Percentiles rank a stretch among this genome's conserved stretches.
Conservation (phyloP, 92 coral and sea anemone genomes). For the Siderastrea siderea region DNA sequence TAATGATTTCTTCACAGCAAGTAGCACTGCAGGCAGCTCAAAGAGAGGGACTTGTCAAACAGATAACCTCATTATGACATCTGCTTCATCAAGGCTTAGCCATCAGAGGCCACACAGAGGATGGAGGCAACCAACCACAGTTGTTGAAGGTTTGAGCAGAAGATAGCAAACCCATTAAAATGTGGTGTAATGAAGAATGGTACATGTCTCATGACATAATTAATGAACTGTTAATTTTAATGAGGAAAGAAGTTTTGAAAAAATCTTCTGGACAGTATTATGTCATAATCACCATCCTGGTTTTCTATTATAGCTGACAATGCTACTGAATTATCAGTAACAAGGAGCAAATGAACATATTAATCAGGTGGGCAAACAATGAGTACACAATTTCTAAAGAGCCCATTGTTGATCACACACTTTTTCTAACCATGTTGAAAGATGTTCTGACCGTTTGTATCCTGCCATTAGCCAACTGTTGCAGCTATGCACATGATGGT, state of each 20-base stretch:
- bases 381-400: slow-evolving; percentile 36
- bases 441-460: not conserved
- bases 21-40: slow-evolving; percentile 48
- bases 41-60: slow-evolving; percentile 70
- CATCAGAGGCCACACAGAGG: slow-evolving; percentile 65
- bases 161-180: slow-evolving; percentile 48
- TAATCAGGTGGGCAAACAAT: slow-evolving; percentile 41
- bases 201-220: slow-evolving; percentile 43
- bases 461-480: slow-evolving; percentile 16
- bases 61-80: slow-evolving; percentile 62
- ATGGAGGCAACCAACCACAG: slow-evolving; percentile 57
- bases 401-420: not conserved
- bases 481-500: slow-evolving; percentile 10
- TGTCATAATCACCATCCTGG: slow-evolving; percentile 36
- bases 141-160: slow-evolving; percentile 59
- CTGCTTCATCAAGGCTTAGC: slow-evolving; percentile 67
- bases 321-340: slow-evolving; percentile 46
- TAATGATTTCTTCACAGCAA: slow-evolving; percentile 61
- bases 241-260: slow-evolving; percentile 21
- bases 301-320: slow-evolving; percentile 44
- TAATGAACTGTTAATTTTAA: slow-evolving; percentile 25
- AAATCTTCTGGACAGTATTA: not conserved
- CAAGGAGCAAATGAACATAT: slow-evolving; percentile 43
- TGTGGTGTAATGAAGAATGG: slow-evolving; percentile 42
- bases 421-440: too few species aligned